Conservation (phyloP, 2,113 vertebrate species). For the Bujurquina vittata region DNA sequence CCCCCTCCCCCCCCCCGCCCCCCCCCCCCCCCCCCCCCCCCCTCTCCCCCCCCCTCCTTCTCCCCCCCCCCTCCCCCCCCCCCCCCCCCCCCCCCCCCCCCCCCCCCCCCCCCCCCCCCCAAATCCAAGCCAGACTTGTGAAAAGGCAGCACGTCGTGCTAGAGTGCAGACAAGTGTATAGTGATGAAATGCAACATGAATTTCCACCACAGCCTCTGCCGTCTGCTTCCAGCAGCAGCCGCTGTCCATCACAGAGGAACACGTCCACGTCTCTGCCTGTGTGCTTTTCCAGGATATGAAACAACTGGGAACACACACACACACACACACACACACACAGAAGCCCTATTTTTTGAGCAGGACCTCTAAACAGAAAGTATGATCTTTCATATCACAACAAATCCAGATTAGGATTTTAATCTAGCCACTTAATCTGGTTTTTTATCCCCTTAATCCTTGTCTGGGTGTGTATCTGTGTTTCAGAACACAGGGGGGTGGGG, state of each 20-base stretch:
- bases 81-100: too few species aligned
- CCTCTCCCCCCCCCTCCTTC: too few species aligned
- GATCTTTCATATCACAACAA: conserved; percentile 58
- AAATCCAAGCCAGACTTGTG: neutral
- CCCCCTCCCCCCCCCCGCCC: too few species aligned
- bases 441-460: conserved; percentile 59
- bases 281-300: conserved; percentile 9
- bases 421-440: conserved; percentile 68
- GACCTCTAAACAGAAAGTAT: conserved; percentile 51
- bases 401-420: conserved; percentile 72
- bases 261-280: neutral
- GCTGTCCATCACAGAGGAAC: conserved; percentile 6
- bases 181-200: neutral
- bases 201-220: neutral
- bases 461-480: conserved; percentile 12
- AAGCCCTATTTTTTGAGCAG: conserved; percentile 6
- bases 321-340: conserved; percentile 7
- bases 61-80: too few species aligned
- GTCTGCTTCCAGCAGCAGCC: neutral
- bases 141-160: neutral
- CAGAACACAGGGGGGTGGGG: neutral
- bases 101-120: neutral
- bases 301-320: neutral
- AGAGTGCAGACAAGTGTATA: neutral
- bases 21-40: too few species aligned